Conservation (phyloP, 2,797 vertebrate species). For the Onychomys arenicola region DNA sequence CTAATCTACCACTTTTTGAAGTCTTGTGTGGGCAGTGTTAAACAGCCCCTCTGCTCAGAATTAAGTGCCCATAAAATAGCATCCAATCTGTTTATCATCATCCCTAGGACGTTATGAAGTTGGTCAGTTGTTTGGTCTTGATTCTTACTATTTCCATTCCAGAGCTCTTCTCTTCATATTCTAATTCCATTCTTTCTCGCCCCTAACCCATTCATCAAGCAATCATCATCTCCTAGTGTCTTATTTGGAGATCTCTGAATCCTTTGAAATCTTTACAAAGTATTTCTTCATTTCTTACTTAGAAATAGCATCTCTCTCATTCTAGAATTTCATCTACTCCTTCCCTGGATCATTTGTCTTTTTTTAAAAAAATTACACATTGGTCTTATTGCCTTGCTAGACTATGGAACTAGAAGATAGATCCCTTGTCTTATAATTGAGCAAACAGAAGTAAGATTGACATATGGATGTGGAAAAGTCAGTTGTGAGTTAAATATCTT, state of each 20-base stretch:
- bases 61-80: neutral
- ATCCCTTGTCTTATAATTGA: constrained; percentile 24
- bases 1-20: neutral
- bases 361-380: neutral
- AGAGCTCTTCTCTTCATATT: constrained; percentile 23
- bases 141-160: neutral
- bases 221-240: neutral
- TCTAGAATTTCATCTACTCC: neutral
- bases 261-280: neutral
- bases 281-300: neutral
- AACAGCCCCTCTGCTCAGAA: neutral
- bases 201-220: neutral
- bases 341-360: neutral
- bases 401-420: neutral
- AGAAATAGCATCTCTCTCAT: constrained; percentile 18
- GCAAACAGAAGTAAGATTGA: neutral
- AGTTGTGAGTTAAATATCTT: neutral
- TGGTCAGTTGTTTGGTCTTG: neutral
- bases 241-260: neutral
- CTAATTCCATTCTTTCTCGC: neutral
- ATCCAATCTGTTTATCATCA: neutral
- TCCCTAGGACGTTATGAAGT: neutral
- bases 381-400: neutral
- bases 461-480: neutral
- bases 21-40: neutral